These are phyloP conservation scores for Drosophila baimaii DNA, from an alignment of 1,140 invertebrate genomes.

Conservation along the genomic window DNA sequence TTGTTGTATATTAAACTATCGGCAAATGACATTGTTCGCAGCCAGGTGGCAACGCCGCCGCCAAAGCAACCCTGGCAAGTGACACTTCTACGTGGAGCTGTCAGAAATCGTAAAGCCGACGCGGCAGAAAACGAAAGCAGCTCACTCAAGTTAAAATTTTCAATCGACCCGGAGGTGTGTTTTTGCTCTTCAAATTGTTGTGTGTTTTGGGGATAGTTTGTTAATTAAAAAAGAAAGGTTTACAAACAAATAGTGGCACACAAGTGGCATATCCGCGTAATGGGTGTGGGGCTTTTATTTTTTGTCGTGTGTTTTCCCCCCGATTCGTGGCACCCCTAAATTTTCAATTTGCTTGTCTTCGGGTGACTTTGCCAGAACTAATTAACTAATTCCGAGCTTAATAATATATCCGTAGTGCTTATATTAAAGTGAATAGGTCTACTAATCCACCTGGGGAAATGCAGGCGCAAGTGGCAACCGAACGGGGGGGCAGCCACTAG, in stretches of 20 bases:
- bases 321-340: too few relatives aligned
- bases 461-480: not conserved
- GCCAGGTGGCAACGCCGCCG: slow-evolving; percentile 31
- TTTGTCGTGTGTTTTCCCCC: not conserved
- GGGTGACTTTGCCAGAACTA: not conserved
- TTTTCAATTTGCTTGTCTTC: too few relatives aligned
- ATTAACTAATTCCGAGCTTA: not conserved
- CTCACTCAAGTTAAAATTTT: slow-evolving; percentile 63
- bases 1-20: too few relatives aligned
- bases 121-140: slow-evolving; percentile 30
- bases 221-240: slow-evolving; percentile 14
- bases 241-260: not conserved
- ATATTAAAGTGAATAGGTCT: not conserved
- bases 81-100: slow-evolving; percentile 71
- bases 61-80: slow-evolving; percentile 45
- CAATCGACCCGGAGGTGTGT: slow-evolving; percentile 45
- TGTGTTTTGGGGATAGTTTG: slow-evolving; percentile 6
- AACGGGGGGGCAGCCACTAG: not conserved
- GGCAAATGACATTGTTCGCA: slow-evolving; percentile 1
- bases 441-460: not conserved
- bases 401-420: not conserved
- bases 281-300: not conserved
- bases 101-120: slow-evolving; percentile 32
- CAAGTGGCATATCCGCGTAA: not conserved
- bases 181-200: not conserved